These are phyloP conservation scores for Cottus gobio DNA, from an alignment of 2,113 vertebrate genomes.

Conservation along the genomic window DNA sequence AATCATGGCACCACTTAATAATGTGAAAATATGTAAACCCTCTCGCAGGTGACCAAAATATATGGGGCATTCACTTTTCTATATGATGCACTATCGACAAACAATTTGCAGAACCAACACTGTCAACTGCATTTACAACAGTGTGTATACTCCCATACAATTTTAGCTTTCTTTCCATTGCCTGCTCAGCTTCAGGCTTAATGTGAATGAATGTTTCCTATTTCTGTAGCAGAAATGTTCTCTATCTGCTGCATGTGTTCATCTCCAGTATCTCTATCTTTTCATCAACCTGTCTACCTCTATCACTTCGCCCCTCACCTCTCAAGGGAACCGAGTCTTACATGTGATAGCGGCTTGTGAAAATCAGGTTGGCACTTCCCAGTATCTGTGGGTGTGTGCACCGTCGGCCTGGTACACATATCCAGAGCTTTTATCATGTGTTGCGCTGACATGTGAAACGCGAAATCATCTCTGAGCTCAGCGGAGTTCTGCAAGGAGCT, in stretches of 20 bases:
- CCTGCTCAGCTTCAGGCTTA: background rate
- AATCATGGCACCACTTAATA: background rate
- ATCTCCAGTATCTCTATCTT: constrained; percentile 38
- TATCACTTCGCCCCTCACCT: constrained; percentile 29
- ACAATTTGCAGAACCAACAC: constrained; percentile 26
- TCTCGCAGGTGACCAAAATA: background rate
- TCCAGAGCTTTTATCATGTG: constrained; percentile 37
- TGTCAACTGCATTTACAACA: background rate
- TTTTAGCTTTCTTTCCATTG: background rate
- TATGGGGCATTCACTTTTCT: background rate
- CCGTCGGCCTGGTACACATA: constrained; percentile 21
- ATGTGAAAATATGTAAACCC: background rate
- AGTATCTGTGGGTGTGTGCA: constrained; percentile 20
- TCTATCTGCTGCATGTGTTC: background rate
- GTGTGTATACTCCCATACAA: too few species aligned
- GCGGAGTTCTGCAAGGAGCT: constrained; percentile 16
- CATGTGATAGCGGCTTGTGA: constrained; percentile 46
- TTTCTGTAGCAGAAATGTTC: constrained; percentile 7
- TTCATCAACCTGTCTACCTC: constrained; percentile 35
- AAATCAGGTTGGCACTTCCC: constrained; percentile 47
- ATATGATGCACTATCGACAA: background rate
- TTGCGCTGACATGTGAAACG: constrained; percentile 19
- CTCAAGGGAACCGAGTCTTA: constrained; percentile 39
- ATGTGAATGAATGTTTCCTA: background rate
- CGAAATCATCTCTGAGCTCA: constrained; percentile 37